Percentiles rank a stretch among this genome's conserved stretches.
Conservation (phyloP, 2,113 vertebrate species). For the Sceloporus tristichus region DNA sequence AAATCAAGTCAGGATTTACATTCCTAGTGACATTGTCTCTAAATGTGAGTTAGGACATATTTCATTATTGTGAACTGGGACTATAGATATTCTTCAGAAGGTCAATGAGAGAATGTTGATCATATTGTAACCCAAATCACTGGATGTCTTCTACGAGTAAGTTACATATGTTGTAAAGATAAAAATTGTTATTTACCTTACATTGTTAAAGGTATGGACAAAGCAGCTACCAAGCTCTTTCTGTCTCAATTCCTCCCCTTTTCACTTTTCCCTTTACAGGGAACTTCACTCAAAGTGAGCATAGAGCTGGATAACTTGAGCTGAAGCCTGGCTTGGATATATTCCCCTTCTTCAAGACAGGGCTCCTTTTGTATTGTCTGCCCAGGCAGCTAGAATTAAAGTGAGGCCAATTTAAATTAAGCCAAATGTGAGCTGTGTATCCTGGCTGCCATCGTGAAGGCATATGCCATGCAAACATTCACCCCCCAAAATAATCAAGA, state of each 20-base stretch:
- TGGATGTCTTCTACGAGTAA: too few species aligned
- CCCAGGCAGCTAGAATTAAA: background rate
- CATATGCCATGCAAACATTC: background rate
- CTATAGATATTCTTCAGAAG: background rate
- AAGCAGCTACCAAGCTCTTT: too few species aligned
- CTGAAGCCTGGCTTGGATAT: background rate
- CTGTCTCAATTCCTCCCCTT: too few species aligned
- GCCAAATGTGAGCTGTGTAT: background rate
- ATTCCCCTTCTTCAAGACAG: background rate
- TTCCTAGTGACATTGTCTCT: background rate
- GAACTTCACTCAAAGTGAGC: background rate
- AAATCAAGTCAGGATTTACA: too few species aligned
- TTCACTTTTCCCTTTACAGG: too few species aligned
- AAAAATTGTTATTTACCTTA: too few species aligned
- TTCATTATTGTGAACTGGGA: background rate
- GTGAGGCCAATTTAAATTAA: background rate
- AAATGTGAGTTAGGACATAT: background rate
- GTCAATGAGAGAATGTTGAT: background rate
- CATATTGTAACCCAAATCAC: too few species aligned
- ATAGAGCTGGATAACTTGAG: background rate
- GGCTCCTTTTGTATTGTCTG: background rate
- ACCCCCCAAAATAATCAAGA: background rate
- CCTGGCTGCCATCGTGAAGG: background rate
- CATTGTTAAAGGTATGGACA: too few species aligned
- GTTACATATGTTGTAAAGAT: too few species aligned